Evolutionary conservation across 2,113 vertebrate species (phyloP), one percentile per base, ranked within the genome.

Genomic region (Rhineura floridana): DNA sequence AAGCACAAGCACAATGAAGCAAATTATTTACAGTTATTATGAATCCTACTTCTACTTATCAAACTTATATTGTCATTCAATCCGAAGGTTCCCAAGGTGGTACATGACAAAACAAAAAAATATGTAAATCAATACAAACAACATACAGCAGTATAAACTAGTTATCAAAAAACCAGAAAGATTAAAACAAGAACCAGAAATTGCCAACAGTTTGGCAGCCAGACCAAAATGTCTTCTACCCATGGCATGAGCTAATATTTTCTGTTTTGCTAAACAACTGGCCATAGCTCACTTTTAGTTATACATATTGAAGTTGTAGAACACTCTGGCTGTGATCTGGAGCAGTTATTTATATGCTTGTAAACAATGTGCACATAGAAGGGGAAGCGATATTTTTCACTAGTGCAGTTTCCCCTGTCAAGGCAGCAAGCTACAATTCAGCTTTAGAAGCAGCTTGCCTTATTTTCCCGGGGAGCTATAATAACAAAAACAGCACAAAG

Each of bases 1-100:
- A 78, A 67, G n/a, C 63, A 46, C 10, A 48, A 42, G 2, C 76
- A 78, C 82, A 89, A 81, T 23, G 87, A 79, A 23, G 77, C 46
- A 86, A 6, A 67, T 1, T 2, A 73, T 72, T 59, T 19, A 80
- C 42, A 87, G 48, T 88, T 87, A 82, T 89, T 76, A n/a, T n/a
- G n/a, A 59, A 59, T 59, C 15, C 17, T 59, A 59, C 15, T 59
- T 19, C 21, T 4, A 59, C 55, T n/a, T n/a, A n/a, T n/a, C n/a
- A n/a, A 59, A 59, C 6, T 13, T 59, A 59, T 59, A 59, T 19
- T 59, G 55, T 5, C 55, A 19, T 59, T 59, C 55, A 59, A 59
- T 19, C 55, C 5, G 4, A 21, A 59, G 55, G 19, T 59, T 59
- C 21, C 55, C 55, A 59, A 21, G 15, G 55, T 59, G 55, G 55